Evolutionary conservation across 2,113 vertebrate species (phyloP).

Genomic region (Cyanoderma ruficeps): DNA sequence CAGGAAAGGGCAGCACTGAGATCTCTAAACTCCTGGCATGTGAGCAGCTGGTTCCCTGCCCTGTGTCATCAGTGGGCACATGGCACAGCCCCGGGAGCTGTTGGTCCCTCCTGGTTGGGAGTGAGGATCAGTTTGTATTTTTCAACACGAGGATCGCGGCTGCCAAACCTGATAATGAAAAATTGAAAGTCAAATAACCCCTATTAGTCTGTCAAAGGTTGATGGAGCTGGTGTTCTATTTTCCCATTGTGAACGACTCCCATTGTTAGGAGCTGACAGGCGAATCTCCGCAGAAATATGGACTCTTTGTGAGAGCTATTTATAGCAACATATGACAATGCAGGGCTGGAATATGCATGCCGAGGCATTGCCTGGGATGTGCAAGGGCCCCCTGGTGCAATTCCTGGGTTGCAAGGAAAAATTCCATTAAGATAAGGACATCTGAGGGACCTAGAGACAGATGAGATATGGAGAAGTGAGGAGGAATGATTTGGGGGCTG

Average conservation of each 20-base stretch:
- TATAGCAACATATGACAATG: constrained; percentile 63
- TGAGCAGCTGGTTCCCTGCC: background rate
- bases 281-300: constrained; percentile 63
- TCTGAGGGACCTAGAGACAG: constrained; percentile 7
- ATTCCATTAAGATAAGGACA: constrained; percentile 52
- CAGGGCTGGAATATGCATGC: constrained; percentile 48
- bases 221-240: constrained; percentile 60
- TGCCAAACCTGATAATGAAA: constrained; percentile 67
- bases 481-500: background rate
- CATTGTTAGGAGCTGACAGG: constrained; percentile 59
- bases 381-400: background rate
- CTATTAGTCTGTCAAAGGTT: constrained; percentile 71
- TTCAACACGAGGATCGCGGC: background rate
- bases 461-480: background rate
- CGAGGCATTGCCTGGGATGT: background rate
- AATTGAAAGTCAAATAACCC: constrained; percentile 73
- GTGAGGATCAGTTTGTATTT: background rate
- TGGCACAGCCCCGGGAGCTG: background rate
- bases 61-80: background rate
- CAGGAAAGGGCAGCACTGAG: background rate
- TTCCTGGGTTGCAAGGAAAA: constrained; percentile 7
- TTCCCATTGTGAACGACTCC: constrained; percentile 46
- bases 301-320: constrained; percentile 54
- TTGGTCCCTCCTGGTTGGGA: background rate
- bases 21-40: background rate